Evolutionary conservation across 2,797 vertebrate genomes (phyloP), one percentile per base, ranked within the genome.

Genomic region (Okamejei kenojei): DNA sequence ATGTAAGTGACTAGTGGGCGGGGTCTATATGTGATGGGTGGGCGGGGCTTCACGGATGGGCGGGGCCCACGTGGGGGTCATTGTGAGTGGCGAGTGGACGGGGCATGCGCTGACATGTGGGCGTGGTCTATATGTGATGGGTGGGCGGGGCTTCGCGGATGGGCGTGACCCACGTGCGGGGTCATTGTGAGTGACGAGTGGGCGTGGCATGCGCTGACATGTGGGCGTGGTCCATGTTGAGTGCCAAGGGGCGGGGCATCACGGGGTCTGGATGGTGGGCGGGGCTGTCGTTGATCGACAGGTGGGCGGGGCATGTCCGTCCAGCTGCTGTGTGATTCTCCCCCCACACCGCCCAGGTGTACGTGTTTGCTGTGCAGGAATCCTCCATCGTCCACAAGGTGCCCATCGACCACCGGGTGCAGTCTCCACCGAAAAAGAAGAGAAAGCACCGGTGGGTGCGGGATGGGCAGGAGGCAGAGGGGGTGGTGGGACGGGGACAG

Each of bases 371-470:
- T 0, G 97, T 98, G 94, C 99, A 98, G 95, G 99, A 99, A 94
- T 97, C 81, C 13, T 61, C 97, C 0, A 96, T 99, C 94, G 97
- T 99, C 94, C 97, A 97, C 1, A 98, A 97, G 74, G 96, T 99
- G 74, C 98, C 98, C 92, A 95, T 98, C 82, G 97, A 97, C 3
- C 98, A 99, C 93, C 97, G 98, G 93, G 98, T 98, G 95, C 98
- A 97, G 94, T 97, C 97, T 0, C 98, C 98, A 1, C 99, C 99
- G 94, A 99, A 99, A 96, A 99, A 99, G 95, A 99, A 99, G 95
- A 96, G 98, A 94, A 99, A 99, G 94, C 98, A 99, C 96, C 98
- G 99, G 99, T 96, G 96, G 95, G 96, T 93, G 19, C 29, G 38
- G 23, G 35, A 23, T 19, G 82, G 58, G n/a, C 3, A 65, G 63